Evolutionary conservation across 2,113 vertebrate genomes (phyloP), one percentile per base, ranked within the genome.

Genomic region (Syrmaticus mikado): DNA sequence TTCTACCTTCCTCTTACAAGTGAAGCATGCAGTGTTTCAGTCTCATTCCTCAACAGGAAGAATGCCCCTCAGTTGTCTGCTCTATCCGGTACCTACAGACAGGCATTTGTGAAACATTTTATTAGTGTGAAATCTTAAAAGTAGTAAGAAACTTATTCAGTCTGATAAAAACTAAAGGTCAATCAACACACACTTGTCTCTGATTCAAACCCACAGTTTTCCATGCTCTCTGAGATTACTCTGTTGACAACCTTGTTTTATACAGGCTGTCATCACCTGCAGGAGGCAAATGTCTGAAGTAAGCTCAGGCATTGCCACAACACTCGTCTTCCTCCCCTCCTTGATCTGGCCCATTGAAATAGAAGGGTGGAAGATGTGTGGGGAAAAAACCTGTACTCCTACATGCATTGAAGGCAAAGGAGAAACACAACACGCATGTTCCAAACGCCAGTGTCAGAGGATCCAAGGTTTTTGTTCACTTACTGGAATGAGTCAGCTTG

Each of bases 281-380:
- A 36, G 32, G 5, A 75, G 53, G 27, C 27, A 72, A 30, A 14
- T 20, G 34, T 34, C 19, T 6, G 3, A 72, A 62, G 8, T 19
- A 46, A 52, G 40, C 19, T 0, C 0, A 22, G 53, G 36, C 45
- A 57, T 2, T 25, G 34, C 27, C n/a, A 4, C 0, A 0, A 66
- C 66, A 43, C 27, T 70, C 11, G 0, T 18, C 52, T 62, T 48
- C 36, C 22, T 52, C 19, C 43, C 6, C 19, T 58, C 2, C 0
- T 16, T 19, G 65, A 27, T 27, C 11, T 32, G 1, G 1, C 17
- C 0, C 2, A 0, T 0, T 1, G 40, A 36, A 32, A 85, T 62
- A 10, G 21, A 1, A 6, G 13, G 1, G 4, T 4, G 27, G 52
- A 53, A 1, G 50, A 78, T 32, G 6, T 28, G 32, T 41, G 28